Base-by-base conservation (phyloP, 2,888 invertebrate genomes). In the Alitta virens region DNA sequence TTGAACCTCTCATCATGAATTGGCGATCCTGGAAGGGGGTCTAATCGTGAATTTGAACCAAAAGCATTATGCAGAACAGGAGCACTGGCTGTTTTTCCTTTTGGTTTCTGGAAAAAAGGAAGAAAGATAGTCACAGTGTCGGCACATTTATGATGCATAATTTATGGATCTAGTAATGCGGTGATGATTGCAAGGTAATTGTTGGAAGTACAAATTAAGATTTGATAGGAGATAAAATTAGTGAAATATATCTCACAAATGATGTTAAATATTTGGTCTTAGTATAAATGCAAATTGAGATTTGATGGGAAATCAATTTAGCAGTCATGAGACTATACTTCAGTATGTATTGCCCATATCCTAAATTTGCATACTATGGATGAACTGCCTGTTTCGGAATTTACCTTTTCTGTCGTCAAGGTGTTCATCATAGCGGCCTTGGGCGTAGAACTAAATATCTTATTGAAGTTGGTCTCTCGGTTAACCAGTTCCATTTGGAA, bases 381-480 rank as follows among this genome's bases (percentile, higher is more conserved):
- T 16, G 12, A 40, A 40, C 42, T 14, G 42, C 50, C n/a, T n/a
- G n/a, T 51, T 24, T 33, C 52, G n/a, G 24, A 9, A n/a, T 21
- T 60, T 18, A 38, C 25, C 46, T 60, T 60, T 24, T 18, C 16
- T 23, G 21, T 38, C 0, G 55, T 46, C 1, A 81, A 69, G 2
- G 82, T 81, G 67, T 82, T 81, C 12, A 82, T 72, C 5, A 81
- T 72, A 26, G 81, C 82, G 1, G 82, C 80, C 67, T 80, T 77
- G 3, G 80, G 79, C 23, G 66, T 66, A 49, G 77, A 68, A 67
- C 74, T 80, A 68, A 82, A 82, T n/a, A 82, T 77, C 71, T 81
- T 82, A 70, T 82, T 82, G 68, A 81, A 82, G 68, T 82, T 82
- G 1, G 81, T 82, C 65, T 82, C 82, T 63, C 82, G 68, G 69